Percentiles rank a stretch among this genome's conserved stretches.
These are phyloP conservation scores for Andrena bucephala DNA, from an alignment of 2,888 invertebrate genomes.

Conservation along the genomic window DNA sequence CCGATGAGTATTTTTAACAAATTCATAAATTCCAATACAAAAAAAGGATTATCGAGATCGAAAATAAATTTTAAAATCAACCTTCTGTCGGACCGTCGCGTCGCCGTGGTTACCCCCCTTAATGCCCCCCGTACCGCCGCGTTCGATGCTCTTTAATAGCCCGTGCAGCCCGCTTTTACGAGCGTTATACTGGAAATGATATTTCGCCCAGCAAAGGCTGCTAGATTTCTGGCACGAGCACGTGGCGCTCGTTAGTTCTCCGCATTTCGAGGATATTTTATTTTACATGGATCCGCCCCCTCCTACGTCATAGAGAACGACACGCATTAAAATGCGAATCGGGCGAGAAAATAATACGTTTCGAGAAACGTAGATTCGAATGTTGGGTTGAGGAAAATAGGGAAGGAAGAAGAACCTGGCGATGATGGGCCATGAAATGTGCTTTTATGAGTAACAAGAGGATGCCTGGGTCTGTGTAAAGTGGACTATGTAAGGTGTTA, in stretches of 20 bases:
- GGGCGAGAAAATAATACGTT: neutral
- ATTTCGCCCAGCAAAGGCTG: neutral
- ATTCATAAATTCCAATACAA: no score
- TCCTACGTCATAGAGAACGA: conserved; percentile 1
- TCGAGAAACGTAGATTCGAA: neutral
- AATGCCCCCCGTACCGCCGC: neutral
- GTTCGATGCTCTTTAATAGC: conserved; percentile 17
- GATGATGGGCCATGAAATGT: neutral
- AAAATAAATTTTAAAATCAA: no score
- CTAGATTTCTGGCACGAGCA: conserved; percentile 18
- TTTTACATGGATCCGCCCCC: conserved; percentile 4
- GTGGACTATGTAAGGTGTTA: neutral
- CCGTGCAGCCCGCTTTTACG: conserved; percentile 6
- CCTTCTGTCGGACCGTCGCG: no score
- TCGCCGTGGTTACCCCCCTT: no score
- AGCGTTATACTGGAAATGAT: conserved; percentile 6
- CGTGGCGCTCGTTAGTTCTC: conserved; percentile 47
- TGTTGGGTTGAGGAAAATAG: neutral
- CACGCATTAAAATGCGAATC: conserved; percentile 39
- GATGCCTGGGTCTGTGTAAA: neutral
- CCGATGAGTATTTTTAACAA: no score
- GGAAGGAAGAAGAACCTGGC: neutral
- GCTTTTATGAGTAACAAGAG: neutral
- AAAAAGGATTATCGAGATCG: no score
- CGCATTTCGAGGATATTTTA: conserved; percentile 40